phyloP scores from a whole-genome alignment of 64 coral and sea anemone species.

The Catalaphyllia jardinei region DNA sequence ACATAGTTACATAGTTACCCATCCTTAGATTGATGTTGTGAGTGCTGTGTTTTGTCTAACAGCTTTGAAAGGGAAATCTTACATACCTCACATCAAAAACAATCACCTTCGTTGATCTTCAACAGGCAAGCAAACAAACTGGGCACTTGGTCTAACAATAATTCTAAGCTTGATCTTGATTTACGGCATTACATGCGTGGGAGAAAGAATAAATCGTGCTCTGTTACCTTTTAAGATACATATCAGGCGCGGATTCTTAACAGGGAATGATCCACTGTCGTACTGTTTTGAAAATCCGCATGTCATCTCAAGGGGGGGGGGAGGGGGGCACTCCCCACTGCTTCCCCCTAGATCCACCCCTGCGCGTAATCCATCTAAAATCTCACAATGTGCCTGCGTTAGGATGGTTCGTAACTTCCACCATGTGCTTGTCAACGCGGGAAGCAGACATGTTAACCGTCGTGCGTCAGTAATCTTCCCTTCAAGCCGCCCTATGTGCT shows the following conservation, averaged over 20 bases:
- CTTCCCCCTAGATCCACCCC: too few relatives aligned
- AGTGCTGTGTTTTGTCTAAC: conserved; percentile 30
- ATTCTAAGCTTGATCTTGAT: conserved; percentile 13
- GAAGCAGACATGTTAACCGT: conserved; percentile 16
- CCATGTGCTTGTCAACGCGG: conserved; percentile 8
- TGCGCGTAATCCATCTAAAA: conserved; percentile 39
- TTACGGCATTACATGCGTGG: conserved; percentile 32
- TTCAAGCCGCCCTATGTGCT: neutral
- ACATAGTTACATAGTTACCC: neutral
- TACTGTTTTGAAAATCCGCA: too few relatives aligned
- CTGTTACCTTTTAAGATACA: neutral
- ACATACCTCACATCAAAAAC: neutral
- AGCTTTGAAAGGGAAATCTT: neutral
- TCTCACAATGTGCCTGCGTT: neutral
- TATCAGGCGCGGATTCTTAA: neutral
- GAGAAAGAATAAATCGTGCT: conserved; percentile 33
- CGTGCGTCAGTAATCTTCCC: conserved; percentile 20
- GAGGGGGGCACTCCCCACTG: too few relatives aligned
- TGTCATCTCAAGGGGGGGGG: too few relatives aligned
- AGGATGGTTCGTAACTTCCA: conserved; percentile 39
- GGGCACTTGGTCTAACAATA: neutral
- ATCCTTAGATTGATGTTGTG: conserved; percentile 33
- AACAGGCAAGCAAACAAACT: neutral
- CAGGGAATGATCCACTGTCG: too few relatives aligned
- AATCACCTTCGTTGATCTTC: neutral